These are phyloP conservation scores for Litoditis marina DNA, from an alignment of 2,888 invertebrate genomes.

Conservation along the genomic window DNA sequence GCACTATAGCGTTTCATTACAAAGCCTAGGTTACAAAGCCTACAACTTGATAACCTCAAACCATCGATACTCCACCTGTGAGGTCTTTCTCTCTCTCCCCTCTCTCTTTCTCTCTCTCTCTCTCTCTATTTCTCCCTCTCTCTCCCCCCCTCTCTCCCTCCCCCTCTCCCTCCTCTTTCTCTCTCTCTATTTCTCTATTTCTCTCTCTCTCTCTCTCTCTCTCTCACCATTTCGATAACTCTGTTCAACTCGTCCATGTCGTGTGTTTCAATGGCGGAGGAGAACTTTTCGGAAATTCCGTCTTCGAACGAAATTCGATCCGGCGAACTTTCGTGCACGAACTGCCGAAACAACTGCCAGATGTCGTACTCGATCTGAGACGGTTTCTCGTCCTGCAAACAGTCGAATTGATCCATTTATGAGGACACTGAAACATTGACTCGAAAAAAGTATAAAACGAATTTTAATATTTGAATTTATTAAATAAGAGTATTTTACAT, in stretches of 20 bases:
- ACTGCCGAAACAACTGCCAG: conserved; percentile 55
- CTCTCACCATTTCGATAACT: conserved; percentile 34
- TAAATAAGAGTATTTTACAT: too few relatives aligned
- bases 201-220: too few relatives aligned
- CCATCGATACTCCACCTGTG: too few relatives aligned
- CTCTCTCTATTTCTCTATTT: too few relatives aligned
- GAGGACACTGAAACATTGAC: not conserved
- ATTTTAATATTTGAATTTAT: too few relatives aligned
- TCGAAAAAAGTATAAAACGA: not conserved
- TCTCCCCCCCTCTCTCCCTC: too few relatives aligned
- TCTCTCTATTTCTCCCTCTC: too few relatives aligned
- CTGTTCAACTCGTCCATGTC: conserved; percentile 22
- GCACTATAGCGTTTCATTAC: too few relatives aligned
- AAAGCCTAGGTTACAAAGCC: too few relatives aligned
- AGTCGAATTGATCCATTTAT: not conserved
- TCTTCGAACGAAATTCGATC: conserved; percentile 41
- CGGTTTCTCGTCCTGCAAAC: conserved; percentile 24
- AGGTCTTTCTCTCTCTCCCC: not conserved
- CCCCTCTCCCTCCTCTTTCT: too few relatives aligned
- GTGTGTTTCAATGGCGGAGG: conserved; percentile 5
- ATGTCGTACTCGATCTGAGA: conserved; percentile 47
- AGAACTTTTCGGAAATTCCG: conserved; percentile 30
- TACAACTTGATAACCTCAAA: too few relatives aligned
- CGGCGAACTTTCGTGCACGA: conserved; percentile 49
- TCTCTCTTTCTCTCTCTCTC: not conserved